Evolutionary conservation across 2,888 invertebrate genomes (phyloP), one percentile per base, ranked within the genome.

Genomic region (Cataglyphis rosenhaueri): DNA sequence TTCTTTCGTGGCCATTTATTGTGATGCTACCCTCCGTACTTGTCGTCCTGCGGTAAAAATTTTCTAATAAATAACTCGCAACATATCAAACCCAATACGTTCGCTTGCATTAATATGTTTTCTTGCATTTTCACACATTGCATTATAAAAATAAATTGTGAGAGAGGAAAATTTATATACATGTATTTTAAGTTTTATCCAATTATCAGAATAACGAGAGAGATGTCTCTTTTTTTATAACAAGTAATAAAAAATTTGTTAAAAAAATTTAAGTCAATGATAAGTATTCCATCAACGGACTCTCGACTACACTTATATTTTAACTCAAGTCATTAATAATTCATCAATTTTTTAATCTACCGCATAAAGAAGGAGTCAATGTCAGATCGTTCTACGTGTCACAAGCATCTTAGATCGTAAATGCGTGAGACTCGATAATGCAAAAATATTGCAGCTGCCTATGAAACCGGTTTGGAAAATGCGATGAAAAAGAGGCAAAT

Each of bases 1-100:
- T 97, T 87, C 98, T 96, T 95, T 97, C 98, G 93, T 96, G 96
- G 9, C 97, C 97, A 93, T 98, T 98, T 95, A 98, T 97, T 85
- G 97, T 97, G 89, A 98, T 97, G 91, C 97, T 97, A 75, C 98
- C 98, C 92, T 97, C 97, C 95, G 97, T 96, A 82, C 97, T 97
- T 81, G 96, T 96, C 29, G 97, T 97, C 95, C 98, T 98, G 94
- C 0, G 8, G 12, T 59, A 81, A 94, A 93, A 66, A 82, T 38
- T 70, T 64, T 25, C 1, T 55, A 55, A 32, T 61, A n/a, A 61
- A 44, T 29, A 62, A 68, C 12, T 38, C 9, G n/a, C 52, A n/a
- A 25, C 6, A n/a, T 0, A 18, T 38, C 52, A 66, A 25, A 35
- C 15, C 62, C 48, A 3, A 75, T 35, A 32, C 1, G 1, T 35